Percentiles rank a stretch among this genome's conserved stretches.
Conservation (phyloP, 2,113 vertebrate species). For the Sinocyclocheilus anophthalmus region DNA sequence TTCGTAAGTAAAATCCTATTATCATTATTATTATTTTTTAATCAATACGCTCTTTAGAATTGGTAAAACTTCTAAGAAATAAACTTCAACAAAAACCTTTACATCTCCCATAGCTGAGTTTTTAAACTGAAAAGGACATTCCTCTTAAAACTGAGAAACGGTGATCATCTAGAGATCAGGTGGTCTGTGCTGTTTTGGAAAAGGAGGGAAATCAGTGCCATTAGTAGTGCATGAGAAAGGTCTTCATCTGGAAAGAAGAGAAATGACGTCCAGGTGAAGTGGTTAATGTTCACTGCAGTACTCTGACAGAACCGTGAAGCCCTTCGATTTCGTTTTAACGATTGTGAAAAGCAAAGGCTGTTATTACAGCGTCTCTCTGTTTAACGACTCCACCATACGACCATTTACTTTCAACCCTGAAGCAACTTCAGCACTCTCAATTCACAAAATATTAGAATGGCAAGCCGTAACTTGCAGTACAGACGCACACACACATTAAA, state of each 20-base stretch:
- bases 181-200: background rate
- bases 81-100: background rate
- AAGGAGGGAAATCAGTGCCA: constrained; percentile 11
- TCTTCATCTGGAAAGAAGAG: constrained; percentile 44
- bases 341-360: constrained; percentile 40
- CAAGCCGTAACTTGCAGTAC: constrained; percentile 28
- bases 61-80: background rate
- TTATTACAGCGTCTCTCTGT: constrained; percentile 54
- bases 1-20: background rate
- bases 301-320: constrained; percentile 8
- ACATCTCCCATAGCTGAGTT: background rate
- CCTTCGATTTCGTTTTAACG: constrained; percentile 27
- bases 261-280: constrained; percentile 10
- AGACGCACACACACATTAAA: constrained; percentile 41
- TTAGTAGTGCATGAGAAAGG: constrained; percentile 21
- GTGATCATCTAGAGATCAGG: constrained; percentile 24
- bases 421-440: constrained; percentile 55
- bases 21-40: background rate
- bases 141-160: background rate
- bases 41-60: background rate
- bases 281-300: background rate
- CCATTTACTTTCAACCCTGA: constrained; percentile 61
- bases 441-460: constrained; percentile 65
- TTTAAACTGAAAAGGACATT: background rate
- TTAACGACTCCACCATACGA: constrained; percentile 53